Evolutionary conservation across 2,888 invertebrate species (phyloP), one percentile per base, ranked within the genome.

Genomic region (Andrena bucephala): DNA sequence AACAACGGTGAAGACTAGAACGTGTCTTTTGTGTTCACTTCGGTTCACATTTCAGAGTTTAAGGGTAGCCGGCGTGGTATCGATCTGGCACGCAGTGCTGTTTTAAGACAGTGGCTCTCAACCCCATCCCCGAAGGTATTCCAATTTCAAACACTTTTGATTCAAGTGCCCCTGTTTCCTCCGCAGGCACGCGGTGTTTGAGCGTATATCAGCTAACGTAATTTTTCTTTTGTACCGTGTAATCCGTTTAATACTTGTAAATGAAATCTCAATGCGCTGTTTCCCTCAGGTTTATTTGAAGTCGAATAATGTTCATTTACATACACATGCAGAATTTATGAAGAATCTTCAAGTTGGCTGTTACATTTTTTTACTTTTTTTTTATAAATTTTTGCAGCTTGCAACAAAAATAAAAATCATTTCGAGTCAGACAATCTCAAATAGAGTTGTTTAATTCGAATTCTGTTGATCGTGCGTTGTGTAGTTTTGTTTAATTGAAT

Each of bases 71-170:
- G 85, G 88, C 88, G 85, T 88, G 87, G 90, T 92, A 92, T 92
- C 92, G 92, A 92, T 92, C 90, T 91, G 92, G 80, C 83, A 87
- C 89, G 90, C 90, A 90, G 90, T 90, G 90, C 91, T 91, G 90
- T 91, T 92, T 90, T 89, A 89, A 90, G 89, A 84, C 91, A 90
- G 91, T 79, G 92, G 89, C 86, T 90, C 92, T 92, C 92, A 92
- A 89, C 87, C 67, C 10, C 57, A 27, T 59, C 74, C 76, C 66
- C 76, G 66, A 81, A 72, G 75, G 48, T 60, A 70, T 80, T 72
- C 54, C 50, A 67, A 72, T 81, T 77, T 68, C 72, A 54, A 84
- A 66, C 52, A 20, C 33, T 67, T 62, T 66, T 27, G 33, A 75
- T 78, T 72, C 10, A 50, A 81, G 65, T 52, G 42, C 36, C 27